Percentiles rank a stretch among this genome's conserved stretches.
Evolutionary conservation across 2,888 invertebrate genomes (phyloP).

Genomic region (Tenodera sinensis): DNA sequence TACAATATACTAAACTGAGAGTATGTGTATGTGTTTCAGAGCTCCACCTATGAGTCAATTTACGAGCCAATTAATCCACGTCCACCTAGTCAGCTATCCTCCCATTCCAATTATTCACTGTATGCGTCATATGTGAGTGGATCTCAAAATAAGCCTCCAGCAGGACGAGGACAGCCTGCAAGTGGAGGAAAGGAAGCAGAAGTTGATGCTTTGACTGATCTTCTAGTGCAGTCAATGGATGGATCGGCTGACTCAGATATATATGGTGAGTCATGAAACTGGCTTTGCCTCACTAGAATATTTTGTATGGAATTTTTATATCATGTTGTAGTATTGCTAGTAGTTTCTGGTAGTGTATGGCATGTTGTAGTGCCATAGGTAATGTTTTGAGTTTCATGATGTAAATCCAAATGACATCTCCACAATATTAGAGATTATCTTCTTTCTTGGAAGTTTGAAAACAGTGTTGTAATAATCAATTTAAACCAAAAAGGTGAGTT

Average conservation of each 20-base stretch:
- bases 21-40: constrained; percentile 43
- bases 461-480: too few relatives aligned
- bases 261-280: constrained; percentile 49
- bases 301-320: background rate
- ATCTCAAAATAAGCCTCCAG: constrained; percentile 26
- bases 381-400: too few relatives aligned
- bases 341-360: too few relatives aligned
- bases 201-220: constrained; percentile 84
- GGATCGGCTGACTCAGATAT: constrained; percentile 67
- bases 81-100: constrained; percentile 66
- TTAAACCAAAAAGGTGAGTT: too few relatives aligned
- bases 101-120: constrained; percentile 62
- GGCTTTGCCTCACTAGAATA: background rate
- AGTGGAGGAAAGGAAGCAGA: constrained; percentile 65
- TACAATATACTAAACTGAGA: too few relatives aligned
- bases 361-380: too few relatives aligned
- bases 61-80: constrained; percentile 91
- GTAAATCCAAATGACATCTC: too few relatives aligned
- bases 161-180: constrained; percentile 19
- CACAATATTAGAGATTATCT: too few relatives aligned
- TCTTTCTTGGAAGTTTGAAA: too few relatives aligned
- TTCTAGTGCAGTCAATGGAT: constrained; percentile 84
- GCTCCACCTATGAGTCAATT: constrained; percentile 79
- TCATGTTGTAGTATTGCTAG: too few relatives aligned
- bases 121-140: constrained; percentile 60